Percentiles rank a stretch among this genome's conserved stretches.
phyloP scores from a whole-genome alignment of 2,797 vertebrate genomes.

The Pseudotriccus pelzelni region DNA sequence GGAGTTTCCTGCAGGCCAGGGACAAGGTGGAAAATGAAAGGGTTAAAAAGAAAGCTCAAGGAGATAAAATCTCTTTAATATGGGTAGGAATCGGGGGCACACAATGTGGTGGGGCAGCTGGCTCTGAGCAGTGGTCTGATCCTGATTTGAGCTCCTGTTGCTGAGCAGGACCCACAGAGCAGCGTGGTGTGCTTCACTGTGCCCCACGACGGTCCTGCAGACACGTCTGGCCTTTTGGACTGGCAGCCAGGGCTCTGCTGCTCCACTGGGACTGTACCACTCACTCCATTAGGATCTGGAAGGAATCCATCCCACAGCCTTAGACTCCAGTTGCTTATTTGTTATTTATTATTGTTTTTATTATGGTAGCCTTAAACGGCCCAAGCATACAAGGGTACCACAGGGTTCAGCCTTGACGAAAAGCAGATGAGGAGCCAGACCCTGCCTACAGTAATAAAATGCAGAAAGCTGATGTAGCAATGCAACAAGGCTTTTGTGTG shows the following conservation, averaged over 20 bases:
- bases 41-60: background rate
- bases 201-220: background rate
- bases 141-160: background rate
- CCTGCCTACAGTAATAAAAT: slow-evolving; percentile 49
- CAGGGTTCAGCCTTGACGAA: slow-evolving; percentile 44
- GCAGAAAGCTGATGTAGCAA: slow-evolving; percentile 60
- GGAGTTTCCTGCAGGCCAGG: background rate
- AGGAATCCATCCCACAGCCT: background rate
- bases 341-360: slow-evolving; percentile 51
- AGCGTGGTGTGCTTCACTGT: rapidly evolving
- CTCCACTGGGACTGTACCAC: background rate
- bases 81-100: background rate
- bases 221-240: background rate
- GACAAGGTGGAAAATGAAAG: background rate
- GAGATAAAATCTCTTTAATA: background rate
- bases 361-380: slow-evolving; percentile 29
- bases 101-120: background rate
- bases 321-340: slow-evolving; percentile 8
- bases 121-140: background rate
- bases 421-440: slow-evolving; percentile 59
- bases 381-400: slow-evolving; percentile 44
- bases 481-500: slow-evolving; percentile 55
- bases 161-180: background rate
- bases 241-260: background rate
- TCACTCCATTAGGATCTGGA: background rate